A percentile compares a stretch with the other conserved stretches of the same genome.
These are phyloP conservation scores for Varroa destructor DNA, from an alignment of 1,140 invertebrate species.

Conservation along the genomic window DNA sequence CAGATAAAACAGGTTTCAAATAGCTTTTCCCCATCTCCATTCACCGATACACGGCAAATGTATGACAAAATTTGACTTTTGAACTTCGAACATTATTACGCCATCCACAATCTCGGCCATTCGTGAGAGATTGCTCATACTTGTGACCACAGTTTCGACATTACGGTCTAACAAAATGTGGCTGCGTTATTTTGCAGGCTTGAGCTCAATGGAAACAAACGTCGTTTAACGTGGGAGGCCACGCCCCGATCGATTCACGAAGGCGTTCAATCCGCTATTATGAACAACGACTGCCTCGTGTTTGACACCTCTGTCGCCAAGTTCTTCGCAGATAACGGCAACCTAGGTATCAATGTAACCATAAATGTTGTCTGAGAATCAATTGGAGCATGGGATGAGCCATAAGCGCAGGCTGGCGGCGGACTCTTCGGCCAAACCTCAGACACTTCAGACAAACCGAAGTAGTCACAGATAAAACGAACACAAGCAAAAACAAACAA, in stretches of 20 bases:
- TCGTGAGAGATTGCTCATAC: too few species aligned
- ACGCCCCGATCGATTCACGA: slow-evolving; percentile 97
- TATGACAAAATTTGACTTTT: background rate
- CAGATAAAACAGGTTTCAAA: background rate
- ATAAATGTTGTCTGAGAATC: slow-evolving; percentile 51
- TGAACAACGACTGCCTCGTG: slow-evolving; percentile 94
- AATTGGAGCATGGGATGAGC: background rate
- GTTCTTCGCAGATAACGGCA: slow-evolving; percentile 96
- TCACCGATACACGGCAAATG: background rate
- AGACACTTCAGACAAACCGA: too few species aligned
- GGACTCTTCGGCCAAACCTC: too few species aligned
- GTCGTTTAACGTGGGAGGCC: slow-evolving; percentile 94
- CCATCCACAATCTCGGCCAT: too few species aligned
- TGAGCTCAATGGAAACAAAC: slow-evolving; percentile 83
- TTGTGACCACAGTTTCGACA: too few species aligned
- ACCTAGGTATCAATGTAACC: slow-evolving; percentile 97
- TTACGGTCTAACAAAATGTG: too few species aligned
- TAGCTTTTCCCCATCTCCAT: background rate
- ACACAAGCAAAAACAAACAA: too few species aligned
- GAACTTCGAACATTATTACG: background rate
- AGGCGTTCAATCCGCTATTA: slow-evolving; percentile 92
- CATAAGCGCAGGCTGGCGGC: too few species aligned
- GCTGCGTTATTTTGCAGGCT: slow-evolving; percentile 48
- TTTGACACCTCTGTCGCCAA: slow-evolving; percentile 97
- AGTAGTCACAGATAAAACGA: too few species aligned